Conservation (phyloP, 2,797 vertebrate species). For the Thalassophryne amazonica region DNA sequence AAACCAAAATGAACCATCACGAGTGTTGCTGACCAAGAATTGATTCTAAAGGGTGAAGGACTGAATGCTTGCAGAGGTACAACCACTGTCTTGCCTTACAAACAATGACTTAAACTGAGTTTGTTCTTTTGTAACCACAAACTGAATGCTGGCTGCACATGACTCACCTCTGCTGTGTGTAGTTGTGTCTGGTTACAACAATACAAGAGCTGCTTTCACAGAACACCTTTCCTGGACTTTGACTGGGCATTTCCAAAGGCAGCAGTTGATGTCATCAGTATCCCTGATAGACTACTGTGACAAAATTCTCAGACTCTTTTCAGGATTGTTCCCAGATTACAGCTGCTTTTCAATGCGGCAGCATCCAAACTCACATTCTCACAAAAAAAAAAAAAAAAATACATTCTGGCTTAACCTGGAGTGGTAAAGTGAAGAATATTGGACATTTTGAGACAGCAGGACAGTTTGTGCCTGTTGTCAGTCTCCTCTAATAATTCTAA, state of each 20-base stretch:
- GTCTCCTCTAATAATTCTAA: background rate
- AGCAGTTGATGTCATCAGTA: constrained; percentile 34
- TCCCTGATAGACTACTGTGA: constrained; percentile 10
- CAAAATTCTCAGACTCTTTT: constrained; percentile 23
- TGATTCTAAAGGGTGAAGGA: background rate
- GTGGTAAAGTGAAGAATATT: no score
- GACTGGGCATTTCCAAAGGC: constrained; percentile 34
- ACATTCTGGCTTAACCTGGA: constrained; percentile 7
- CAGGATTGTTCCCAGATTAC: constrained; percentile 25
- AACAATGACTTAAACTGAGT: no score
- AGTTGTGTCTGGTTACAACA: constrained; percentile 30
- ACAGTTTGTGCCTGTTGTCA: constrained; percentile 2
- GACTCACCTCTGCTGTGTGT: constrained; percentile 9
- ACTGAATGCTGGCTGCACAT: constrained; percentile 13
- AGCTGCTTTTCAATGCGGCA: constrained; percentile 9
- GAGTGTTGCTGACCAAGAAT: background rate
- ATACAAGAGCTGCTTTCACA: constrained; percentile 27
- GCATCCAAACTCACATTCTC: constrained; percentile 6
- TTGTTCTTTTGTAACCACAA: background rate
- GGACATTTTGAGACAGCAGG: background rate
- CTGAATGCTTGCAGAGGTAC: background rate
- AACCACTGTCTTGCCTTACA: no score
- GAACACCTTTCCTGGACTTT: constrained; percentile 37
- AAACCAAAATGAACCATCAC: background rate
- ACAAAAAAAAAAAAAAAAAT: background rate